Conservation (phyloP, 2,888 invertebrate species). For the Synergus umbraculus region DNA sequence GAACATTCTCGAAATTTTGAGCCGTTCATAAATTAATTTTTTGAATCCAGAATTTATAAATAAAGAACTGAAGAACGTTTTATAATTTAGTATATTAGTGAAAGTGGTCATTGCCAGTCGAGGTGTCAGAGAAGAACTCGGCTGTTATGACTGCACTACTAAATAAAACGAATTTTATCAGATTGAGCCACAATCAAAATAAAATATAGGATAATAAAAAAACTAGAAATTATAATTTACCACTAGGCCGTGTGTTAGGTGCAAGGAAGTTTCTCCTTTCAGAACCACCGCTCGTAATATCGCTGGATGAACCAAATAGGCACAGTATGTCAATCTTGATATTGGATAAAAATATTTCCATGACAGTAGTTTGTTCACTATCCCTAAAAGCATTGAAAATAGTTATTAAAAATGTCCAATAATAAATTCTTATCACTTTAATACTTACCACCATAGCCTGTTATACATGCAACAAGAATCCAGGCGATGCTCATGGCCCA, state of each 20-base stretch:
- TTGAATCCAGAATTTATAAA: too few relatives aligned
- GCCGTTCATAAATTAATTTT: too few relatives aligned
- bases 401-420: too few relatives aligned
- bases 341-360: constrained; percentile 78
- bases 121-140: too few relatives aligned
- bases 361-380: constrained; percentile 77
- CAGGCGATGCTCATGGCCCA: constrained; percentile 78
- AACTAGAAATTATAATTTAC: constrained; percentile 72
- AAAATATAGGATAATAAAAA: background rate
- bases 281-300: constrained; percentile 78
- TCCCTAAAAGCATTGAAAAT: constrained; percentile 66
- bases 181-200: too few relatives aligned
- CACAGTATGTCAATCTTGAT: constrained; percentile 80
- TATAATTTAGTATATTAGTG: too few relatives aligned
- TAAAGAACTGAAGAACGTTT: too few relatives aligned
- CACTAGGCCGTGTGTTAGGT: constrained; percentile 77
- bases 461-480: constrained; percentile 77
- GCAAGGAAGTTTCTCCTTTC: constrained; percentile 77
- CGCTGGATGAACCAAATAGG: constrained; percentile 79
- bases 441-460: constrained; percentile 76
- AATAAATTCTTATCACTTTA: background rate
- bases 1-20: background rate
- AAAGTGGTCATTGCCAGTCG: too few relatives aligned
- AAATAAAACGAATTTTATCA: too few relatives aligned
- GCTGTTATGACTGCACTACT: too few relatives aligned